phyloP scores from a whole-genome alignment of 2,888 invertebrate species.

The Catocala fraxini region DNA sequence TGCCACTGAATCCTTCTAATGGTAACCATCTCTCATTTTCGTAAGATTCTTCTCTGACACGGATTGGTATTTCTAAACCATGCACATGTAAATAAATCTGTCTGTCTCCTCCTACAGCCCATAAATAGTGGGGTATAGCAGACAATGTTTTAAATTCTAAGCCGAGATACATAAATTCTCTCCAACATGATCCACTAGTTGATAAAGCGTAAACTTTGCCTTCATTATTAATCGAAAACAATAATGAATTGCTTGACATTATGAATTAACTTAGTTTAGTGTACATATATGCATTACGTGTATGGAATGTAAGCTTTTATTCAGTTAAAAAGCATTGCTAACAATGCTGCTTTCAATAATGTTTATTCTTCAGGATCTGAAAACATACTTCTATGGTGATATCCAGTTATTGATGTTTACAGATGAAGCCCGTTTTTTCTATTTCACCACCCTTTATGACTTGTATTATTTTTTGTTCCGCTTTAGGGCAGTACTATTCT shows the following conservation, averaged over 20 bases:
- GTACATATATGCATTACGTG: not conserved
- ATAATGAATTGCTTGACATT: constrained; percentile 90
- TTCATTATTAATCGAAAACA: constrained; percentile 95
- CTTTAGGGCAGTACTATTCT: too few species aligned
- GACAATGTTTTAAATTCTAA: constrained; percentile 96
- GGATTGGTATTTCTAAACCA: constrained; percentile 95
- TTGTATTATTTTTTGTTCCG: too few species aligned
- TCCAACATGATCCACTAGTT: constrained; percentile 94
- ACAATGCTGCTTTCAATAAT: not conserved
- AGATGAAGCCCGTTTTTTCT: not conserved
- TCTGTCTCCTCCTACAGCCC: constrained; percentile 97
- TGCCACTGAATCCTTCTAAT: constrained; percentile 94
- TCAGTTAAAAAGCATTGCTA: constrained; percentile 15
- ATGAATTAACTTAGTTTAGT: constrained; percentile 20
- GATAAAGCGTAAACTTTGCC: constrained; percentile 95
- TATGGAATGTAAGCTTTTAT: constrained; percentile 7
- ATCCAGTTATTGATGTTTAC: not conserved
- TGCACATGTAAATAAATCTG: constrained; percentile 97
- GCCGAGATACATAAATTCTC: constrained; percentile 94
- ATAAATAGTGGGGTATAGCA: constrained; percentile 94
- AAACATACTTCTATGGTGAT: not conserved
- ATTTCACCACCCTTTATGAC: too few species aligned
- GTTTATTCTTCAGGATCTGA: not conserved
- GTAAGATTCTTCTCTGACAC: constrained; percentile 96
- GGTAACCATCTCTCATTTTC: constrained; percentile 98